Conservation (phyloP, 2,797 vertebrate genomes). For the Acipenser transmontanus region DNA sequence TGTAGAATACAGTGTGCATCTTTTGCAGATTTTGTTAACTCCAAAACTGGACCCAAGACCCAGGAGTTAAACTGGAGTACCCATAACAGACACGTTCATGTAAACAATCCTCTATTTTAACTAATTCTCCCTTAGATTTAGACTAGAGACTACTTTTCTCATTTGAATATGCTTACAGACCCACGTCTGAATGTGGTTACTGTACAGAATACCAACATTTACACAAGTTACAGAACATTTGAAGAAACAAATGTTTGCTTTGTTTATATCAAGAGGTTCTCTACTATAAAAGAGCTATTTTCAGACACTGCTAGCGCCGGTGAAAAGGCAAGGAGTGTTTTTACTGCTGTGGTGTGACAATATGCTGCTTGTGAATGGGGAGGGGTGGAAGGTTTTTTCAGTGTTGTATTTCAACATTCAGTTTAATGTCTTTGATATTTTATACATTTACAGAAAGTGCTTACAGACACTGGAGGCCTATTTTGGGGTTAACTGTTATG, state of each 20-base stretch:
- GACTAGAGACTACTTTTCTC: not conserved
- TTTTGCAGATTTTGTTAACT: not conserved
- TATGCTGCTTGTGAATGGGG: not conserved
- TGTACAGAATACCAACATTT: slow-evolving; percentile 1
- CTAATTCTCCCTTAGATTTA: not conserved
- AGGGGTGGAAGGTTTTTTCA: not conserved
- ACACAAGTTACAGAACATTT: slow-evolving; percentile 10
- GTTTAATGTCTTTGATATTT: too few species aligned
- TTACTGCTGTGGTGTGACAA: not conserved
- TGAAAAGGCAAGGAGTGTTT: not conserved
- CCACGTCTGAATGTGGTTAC: slow-evolving; percentile 2
- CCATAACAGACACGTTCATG: not conserved
- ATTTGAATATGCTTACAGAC: slow-evolving; percentile 1
- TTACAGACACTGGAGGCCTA: too few species aligned
- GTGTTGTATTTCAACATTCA: too few species aligned
- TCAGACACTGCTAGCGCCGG: slow-evolving; percentile 32
- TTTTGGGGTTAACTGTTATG: too few species aligned
- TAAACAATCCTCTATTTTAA: not conserved
- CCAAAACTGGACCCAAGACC: not conserved
- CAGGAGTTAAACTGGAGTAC: not conserved
- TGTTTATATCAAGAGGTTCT: slow-evolving; percentile 10
- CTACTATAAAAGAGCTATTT: slow-evolving; percentile 15
- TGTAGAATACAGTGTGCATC: not conserved
- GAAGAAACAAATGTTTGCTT: slow-evolving; percentile 18
- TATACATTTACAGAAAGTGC: too few species aligned